A percentile compares a stretch with the other conserved stretches of the same genome.
These are phyloP conservation scores for Dendrocincla fuliginosa DNA, from an alignment of 2,797 vertebrate genomes.

Conservation along the genomic window DNA sequence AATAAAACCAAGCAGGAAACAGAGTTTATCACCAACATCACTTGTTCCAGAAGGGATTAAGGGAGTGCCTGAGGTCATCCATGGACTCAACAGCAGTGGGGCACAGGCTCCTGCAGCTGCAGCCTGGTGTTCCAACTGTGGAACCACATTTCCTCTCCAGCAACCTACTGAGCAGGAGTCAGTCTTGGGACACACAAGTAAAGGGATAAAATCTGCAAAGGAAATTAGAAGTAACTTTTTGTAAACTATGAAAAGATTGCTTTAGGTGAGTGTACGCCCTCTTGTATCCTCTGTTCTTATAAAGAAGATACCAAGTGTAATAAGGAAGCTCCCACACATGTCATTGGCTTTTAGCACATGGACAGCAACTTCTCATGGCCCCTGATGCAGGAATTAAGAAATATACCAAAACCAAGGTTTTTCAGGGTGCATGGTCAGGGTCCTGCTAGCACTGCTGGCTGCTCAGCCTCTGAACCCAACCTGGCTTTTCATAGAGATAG, in stretches of 20 bases:
- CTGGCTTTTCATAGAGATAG: background rate
- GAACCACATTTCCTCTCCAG: background rate
- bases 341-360: background rate
- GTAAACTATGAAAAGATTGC: background rate
- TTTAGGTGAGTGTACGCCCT: background rate
- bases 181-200: background rate
- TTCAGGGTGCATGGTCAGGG: rapidly evolving
- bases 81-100: rapidly evolving
- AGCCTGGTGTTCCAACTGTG: rapidly evolving
- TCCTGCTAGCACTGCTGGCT: background rate
- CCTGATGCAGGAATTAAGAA: background rate
- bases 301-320: background rate
- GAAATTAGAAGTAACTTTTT: background rate
- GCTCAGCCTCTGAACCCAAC: background rate
- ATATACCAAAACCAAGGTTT: background rate
- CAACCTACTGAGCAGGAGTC: background rate
- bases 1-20: background rate
- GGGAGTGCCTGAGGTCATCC: background rate
- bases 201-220: background rate
- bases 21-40: rapidly evolving
- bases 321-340: background rate
- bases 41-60: background rate
- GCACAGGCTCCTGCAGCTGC: background rate
- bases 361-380: background rate
- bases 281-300: background rate